Evolutionary conservation across 1,140 invertebrate species (phyloP), one percentile per base, ranked within the genome.

Genomic region (Polyergus mexicanus): DNA sequence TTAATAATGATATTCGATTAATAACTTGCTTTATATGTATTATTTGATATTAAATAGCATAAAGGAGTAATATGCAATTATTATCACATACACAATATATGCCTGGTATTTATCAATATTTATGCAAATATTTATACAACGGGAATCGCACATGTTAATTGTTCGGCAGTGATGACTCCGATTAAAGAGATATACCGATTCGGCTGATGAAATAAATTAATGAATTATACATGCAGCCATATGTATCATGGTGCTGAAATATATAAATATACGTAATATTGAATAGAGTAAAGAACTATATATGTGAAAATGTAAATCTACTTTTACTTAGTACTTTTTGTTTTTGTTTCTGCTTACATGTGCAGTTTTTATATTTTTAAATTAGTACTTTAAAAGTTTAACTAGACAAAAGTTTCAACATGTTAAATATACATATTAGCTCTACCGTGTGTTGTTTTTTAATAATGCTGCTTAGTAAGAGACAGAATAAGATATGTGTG

Each of bases 131-230:
- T 75, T 81, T 81, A 68, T 78, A 77, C 56, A 85, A 80, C 41
- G 62, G 62, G 72, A 58, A 76, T 85, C 71, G 65, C 68, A 85
- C 72, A 78, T 80, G 80, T 86, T 83, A 83, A 83, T 83, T 74
- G 54, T 83, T 83, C 38, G 62, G 78, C 41, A 83, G 62, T 68
- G 38, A 71, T 81, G 28, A 81, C 51, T 83, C 38, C 74, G 68
- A 74, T 83, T 83, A 83, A 83, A 83, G 78, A 62, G 78, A 83
- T 83, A 41, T 80, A 60, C 54, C 16, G 68, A 83, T 83, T 72
- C 38, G 38, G 19, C 7, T 22, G 66, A 11, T 41, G 54, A 38
- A 44, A 58, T 56, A 38, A 74, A 35, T 47, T 19, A 47, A 44
- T 60, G 3, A 28, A 22, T 81, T 71, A 60, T 11, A 47, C 3